Percentiles rank a stretch among this genome's conserved stretches.
Evolutionary conservation across 2,113 vertebrate species (phyloP).

Genomic region (Gymnogyps californianus): DNA sequence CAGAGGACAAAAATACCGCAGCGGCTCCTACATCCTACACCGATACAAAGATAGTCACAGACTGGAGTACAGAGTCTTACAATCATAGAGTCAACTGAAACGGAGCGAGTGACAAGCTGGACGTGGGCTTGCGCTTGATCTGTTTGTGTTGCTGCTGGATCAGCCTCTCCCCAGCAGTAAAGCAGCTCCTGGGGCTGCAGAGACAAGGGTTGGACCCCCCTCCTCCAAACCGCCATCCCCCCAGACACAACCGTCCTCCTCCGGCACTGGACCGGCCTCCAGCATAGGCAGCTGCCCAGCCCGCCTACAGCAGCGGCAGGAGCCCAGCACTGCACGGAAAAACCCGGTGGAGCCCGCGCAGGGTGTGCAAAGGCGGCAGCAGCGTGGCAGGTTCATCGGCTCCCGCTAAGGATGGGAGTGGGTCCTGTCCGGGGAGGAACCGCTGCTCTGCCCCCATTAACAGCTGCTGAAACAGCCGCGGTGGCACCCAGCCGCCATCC

Average conservation of each 20-base stretch:
- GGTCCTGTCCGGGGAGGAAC: neutral
- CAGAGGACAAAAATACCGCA: neutral
- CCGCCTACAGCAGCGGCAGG: neutral
- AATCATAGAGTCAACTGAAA: conserved; percentile 9
- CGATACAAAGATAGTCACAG: neutral
- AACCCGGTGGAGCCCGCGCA: fast-evolving
- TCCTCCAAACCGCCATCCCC: neutral
- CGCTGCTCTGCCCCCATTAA: neutral
- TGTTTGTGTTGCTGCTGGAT: neutral
- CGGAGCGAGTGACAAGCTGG: neutral
- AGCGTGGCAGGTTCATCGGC: fast-evolving
- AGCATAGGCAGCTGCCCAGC: neutral
- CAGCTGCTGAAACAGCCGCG: neutral
- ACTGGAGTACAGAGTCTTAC: conserved; percentile 23
- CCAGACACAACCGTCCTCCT: too few relatives aligned
- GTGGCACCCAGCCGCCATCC: neutral
- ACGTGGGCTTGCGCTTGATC: neutral
- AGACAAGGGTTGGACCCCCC: neutral
- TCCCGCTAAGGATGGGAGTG: neutral
- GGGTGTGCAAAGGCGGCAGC: fast-evolving
- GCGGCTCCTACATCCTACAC: neutral
- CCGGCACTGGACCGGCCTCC: neutral
- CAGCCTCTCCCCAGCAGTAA: neutral
- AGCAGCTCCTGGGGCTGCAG: neutral
- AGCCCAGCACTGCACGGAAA: fast-evolving